These are phyloP conservation scores for Drosophila kurseongensis DNA, from an alignment of 1,140 invertebrate genomes.

Conservation along the genomic window DNA sequence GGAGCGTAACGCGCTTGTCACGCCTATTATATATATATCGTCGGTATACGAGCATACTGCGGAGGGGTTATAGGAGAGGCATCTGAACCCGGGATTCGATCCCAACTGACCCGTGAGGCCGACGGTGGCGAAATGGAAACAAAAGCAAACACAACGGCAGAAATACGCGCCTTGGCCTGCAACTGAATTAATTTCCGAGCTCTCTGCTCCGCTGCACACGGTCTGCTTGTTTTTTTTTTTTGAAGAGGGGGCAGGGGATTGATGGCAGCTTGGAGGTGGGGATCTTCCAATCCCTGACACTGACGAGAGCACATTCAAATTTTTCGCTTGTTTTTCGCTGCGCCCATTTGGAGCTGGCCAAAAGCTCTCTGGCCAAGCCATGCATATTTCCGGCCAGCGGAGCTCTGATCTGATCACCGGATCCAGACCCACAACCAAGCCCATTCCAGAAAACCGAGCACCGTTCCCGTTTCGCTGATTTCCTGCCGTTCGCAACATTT, in stretches of 20 bases:
- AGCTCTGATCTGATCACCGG: conserved; percentile 34
- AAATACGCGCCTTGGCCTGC: conserved; percentile 57
- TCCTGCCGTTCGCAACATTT: conserved; percentile 57
- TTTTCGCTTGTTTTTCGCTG: conserved; percentile 26
- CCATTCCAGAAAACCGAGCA: conserved; percentile 15
- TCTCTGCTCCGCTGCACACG: conserved; percentile 71
- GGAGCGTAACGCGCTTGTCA: conserved; percentile 80
- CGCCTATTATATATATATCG: conserved; percentile 68
- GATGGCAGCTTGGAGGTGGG: conserved; percentile 1
- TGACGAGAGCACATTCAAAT: conserved; percentile 73
- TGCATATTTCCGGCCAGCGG: conserved; percentile 73
- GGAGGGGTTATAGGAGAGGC: conserved; percentile 57
- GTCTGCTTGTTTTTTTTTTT: not conserved
- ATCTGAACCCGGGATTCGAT: conserved; percentile 71
- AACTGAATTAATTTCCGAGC: conserved; percentile 69
- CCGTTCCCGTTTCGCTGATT: conserved; percentile 63
- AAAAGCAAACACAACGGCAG: conserved; percentile 77
- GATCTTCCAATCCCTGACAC: conserved; percentile 60
- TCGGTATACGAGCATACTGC: conserved; percentile 8
- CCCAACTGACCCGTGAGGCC: conserved; percentile 61
- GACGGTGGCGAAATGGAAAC: conserved; percentile 71
- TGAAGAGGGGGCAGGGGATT: not conserved
- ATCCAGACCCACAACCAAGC: conserved; percentile 3
- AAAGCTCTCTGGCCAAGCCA: conserved; percentile 62
- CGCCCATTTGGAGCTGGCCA: conserved; percentile 70